Evolutionary conservation across 2,797 vertebrate genomes (phyloP).

Genomic region (Poeciliopsis turneri): DNA sequence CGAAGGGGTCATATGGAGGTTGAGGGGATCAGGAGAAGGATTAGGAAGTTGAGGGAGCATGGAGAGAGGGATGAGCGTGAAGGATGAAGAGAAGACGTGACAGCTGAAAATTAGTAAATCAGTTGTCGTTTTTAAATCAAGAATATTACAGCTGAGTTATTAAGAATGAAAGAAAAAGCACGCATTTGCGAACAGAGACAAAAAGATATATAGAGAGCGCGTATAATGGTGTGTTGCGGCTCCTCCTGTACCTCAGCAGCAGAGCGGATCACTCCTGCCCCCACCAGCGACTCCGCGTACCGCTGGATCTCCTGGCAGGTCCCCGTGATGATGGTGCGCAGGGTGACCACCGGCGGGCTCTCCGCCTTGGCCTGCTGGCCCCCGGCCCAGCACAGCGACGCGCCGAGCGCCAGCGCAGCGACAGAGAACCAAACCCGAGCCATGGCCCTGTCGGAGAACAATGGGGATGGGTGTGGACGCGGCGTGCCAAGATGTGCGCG

Average conservation of each 20-base stretch:
- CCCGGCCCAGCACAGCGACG: constrained; percentile 43
- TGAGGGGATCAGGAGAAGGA: constrained; percentile 60
- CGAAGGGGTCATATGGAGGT: constrained; percentile 39
- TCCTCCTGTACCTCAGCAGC: constrained; percentile 68
- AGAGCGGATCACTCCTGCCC: constrained; percentile 70
- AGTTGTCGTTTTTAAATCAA: constrained; percentile 29
- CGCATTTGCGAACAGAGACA: neutral
- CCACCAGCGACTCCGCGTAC: constrained; percentile 75
- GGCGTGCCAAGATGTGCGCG: neutral
- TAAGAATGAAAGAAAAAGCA: constrained; percentile 13
- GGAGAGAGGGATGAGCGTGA: constrained; percentile 42
- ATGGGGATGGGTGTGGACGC: neutral
- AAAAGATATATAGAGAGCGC: neutral
- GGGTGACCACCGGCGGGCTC: constrained; percentile 47
- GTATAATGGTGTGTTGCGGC: neutral
- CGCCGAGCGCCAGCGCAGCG: constrained; percentile 32
- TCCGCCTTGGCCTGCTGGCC: constrained; percentile 29
- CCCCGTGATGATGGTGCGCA: constrained; percentile 60
- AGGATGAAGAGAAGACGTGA: constrained; percentile 46
- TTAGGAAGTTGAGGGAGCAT: constrained; percentile 61
- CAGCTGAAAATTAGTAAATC: constrained; percentile 55
- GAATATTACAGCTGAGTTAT: constrained; percentile 41
- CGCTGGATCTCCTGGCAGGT: constrained; percentile 67
- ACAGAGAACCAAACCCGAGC: constrained; percentile 37
- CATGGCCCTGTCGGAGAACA: constrained; percentile 28